Base-by-base conservation (phyloP, 2,888 invertebrate species). In the Thecocarcelia acutangulata region DNA sequence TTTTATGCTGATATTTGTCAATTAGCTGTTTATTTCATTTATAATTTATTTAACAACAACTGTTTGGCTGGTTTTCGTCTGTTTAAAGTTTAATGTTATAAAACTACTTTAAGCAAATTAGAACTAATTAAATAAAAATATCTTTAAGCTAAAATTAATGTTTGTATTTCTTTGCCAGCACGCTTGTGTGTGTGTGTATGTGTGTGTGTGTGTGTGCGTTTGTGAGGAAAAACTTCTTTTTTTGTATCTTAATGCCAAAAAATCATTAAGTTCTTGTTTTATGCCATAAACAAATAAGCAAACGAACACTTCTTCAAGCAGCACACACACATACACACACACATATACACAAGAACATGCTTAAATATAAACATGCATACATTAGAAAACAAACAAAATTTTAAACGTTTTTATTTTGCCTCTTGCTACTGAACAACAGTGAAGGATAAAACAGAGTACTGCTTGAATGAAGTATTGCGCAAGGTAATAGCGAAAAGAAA, bases 51-150 rank as follows among this genome's bases (percentile, higher is more conserved):
- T n/a, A n/a, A n/a, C n/a, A 13, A 33, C 6, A 37, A 59, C 28
- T 42, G 48, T 13, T 33, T 66, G 58, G 21, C 54, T 74, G 24
- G 33, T 21, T 40, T 13, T 33, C 37, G 50, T 28, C 12, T 54
- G 37, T 40, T 68, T 76, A 61, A 52, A 52, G 61, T 61, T 76
- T 69, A 46, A 61, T 21, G 24, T 15, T 4, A 50, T 24, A 59
- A 42, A 58, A 74, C 56, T 56, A 77, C 63, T 40, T 64, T 56
- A 56, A 56, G 37, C 58, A 72, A 59, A 72, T 78, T 78, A 72
- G 42, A 72, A 72, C 64, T 58, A 72, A 78, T 72, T 78, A 78
- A 58, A 58, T 64, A 17, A 69, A 78, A 78, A 78, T 59, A 46
- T 58, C 77, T 70, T 50, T 13, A 77, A 70, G 64, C 70, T 21